Conservation (phyloP, 64 coral and sea anemone species). For the Pocillopora verrucosa region DNA sequence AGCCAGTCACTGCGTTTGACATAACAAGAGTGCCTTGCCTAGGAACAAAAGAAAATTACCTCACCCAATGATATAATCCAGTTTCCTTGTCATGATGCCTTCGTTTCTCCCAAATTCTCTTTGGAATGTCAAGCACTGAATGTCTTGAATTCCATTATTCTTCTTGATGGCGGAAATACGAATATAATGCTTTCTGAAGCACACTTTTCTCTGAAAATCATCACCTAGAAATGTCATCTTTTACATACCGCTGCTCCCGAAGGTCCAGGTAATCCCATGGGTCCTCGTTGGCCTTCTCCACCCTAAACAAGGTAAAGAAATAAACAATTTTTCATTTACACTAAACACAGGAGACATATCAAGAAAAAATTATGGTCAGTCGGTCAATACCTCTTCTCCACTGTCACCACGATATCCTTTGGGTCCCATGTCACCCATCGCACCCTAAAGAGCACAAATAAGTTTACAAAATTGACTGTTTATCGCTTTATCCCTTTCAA, state of each 20-base stretch:
- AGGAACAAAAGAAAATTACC: too few relatives aligned
- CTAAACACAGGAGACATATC: background rate
- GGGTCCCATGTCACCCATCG: background rate
- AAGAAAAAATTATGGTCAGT: background rate
- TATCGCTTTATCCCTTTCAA: too few relatives aligned
- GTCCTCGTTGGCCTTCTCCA: background rate
- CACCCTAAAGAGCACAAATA: background rate
- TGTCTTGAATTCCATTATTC: too few relatives aligned
- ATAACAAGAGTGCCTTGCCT: too few relatives aligned
- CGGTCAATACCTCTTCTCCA: conserved; percentile 9
- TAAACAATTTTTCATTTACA: background rate
- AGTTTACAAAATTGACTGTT: too few relatives aligned
- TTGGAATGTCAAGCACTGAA: too few relatives aligned
- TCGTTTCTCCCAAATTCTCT: too few relatives aligned
- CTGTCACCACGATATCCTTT: conserved; percentile 21
- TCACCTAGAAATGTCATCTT: background rate
- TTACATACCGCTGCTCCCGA: background rate
- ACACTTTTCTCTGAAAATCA: background rate
- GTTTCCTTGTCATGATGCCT: too few relatives aligned
- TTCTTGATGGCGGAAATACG: too few relatives aligned
- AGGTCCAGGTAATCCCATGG: background rate
- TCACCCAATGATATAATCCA: too few relatives aligned
- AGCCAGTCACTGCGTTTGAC: too few relatives aligned
- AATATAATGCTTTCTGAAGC: too few relatives aligned
- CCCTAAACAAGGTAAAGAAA: background rate